phyloP scores from a whole-genome alignment of 2,888 invertebrate genomes.

The Ptychoptera albimana region DNA sequence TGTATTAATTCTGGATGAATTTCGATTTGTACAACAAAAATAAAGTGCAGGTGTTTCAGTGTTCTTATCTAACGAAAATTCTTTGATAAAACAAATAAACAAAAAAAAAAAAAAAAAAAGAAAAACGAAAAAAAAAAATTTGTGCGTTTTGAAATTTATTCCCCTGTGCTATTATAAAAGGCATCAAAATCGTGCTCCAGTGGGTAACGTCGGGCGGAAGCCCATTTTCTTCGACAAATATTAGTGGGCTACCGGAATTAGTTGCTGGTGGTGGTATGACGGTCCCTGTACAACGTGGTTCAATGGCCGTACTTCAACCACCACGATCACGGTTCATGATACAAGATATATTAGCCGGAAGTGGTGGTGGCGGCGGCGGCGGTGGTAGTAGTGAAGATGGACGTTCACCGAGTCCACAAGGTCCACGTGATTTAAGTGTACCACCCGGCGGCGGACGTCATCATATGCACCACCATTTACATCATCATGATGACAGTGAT shows the following conservation, averaged over 20 bases:
- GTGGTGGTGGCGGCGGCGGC: slow-evolving; percentile 20
- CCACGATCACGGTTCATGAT: slow-evolving; percentile 77
- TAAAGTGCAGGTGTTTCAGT: too few species aligned
- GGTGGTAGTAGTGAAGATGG: slow-evolving; percentile 13
- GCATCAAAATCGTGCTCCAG: slow-evolving; percentile 15
- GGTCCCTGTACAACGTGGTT: slow-evolving; percentile 30
- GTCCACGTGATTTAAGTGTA: slow-evolving; percentile 18
- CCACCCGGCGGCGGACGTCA: slow-evolving; percentile 15
- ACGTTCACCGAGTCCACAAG: slow-evolving; percentile 28
- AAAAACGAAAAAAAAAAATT: neutral
- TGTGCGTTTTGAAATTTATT: neutral
- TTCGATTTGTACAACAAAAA: too few species aligned
- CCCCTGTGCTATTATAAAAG: slow-evolving; percentile 5
- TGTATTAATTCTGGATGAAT: too few species aligned
- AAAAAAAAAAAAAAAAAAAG: neutral
- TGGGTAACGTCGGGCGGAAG: slow-evolving; percentile 14
- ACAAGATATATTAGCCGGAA: slow-evolving; percentile 64
- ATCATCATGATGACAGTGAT: slow-evolving; percentile 25
- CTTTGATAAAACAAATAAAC: neutral
- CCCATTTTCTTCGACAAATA: slow-evolving; percentile 11
- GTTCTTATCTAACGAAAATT: too few species aligned
- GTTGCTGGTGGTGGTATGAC: slow-evolving; percentile 27
- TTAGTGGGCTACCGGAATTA: slow-evolving; percentile 11
- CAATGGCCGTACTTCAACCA: slow-evolving; percentile 44
- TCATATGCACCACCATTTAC: slow-evolving; percentile 13